Evolutionary conservation across 2,888 invertebrate species (phyloP).

Genomic region (Tetheella fluctuosa): DNA sequence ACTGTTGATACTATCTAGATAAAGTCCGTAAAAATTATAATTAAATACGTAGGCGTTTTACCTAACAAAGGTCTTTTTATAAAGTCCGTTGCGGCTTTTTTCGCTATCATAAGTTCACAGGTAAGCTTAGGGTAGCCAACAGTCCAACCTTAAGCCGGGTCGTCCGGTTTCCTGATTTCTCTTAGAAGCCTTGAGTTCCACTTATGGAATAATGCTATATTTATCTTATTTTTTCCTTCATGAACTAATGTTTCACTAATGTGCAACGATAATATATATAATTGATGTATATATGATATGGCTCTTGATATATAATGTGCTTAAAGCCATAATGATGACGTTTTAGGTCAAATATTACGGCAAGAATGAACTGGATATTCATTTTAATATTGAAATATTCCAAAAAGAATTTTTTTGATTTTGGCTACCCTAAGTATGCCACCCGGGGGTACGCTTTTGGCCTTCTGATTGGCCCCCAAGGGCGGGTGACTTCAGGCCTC

Average conservation of each 20-base stretch:
- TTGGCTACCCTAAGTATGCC: not conserved
- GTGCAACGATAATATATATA: no score
- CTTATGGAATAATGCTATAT: not conserved
- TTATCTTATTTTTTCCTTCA: not conserved
- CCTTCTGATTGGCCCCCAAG: conserved; percentile 9
- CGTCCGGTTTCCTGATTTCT: conserved; percentile 6
- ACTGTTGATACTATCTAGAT: conserved; percentile 6
- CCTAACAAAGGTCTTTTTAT: conserved; percentile 25
- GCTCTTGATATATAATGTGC: no score
- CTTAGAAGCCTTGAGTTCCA: not conserved
- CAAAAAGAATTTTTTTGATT: not conserved
- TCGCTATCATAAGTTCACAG: conserved; percentile 38
- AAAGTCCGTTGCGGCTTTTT: conserved; percentile 29
- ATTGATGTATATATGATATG: no score
- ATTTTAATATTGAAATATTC: not conserved
- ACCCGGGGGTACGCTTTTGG: not conserved
- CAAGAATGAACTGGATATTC: not conserved
- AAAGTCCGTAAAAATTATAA: conserved; percentile 3
- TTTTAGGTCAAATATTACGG: not conserved
- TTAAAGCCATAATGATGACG: no score
- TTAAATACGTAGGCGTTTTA: conserved; percentile 13
- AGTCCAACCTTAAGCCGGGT: conserved; percentile 15
- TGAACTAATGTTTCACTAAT: not conserved
- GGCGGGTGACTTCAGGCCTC: not conserved
- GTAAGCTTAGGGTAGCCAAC: conserved; percentile 17